Conservation (phyloP, 2,888 invertebrate genomes). For the Nycteola revayana region DNA sequence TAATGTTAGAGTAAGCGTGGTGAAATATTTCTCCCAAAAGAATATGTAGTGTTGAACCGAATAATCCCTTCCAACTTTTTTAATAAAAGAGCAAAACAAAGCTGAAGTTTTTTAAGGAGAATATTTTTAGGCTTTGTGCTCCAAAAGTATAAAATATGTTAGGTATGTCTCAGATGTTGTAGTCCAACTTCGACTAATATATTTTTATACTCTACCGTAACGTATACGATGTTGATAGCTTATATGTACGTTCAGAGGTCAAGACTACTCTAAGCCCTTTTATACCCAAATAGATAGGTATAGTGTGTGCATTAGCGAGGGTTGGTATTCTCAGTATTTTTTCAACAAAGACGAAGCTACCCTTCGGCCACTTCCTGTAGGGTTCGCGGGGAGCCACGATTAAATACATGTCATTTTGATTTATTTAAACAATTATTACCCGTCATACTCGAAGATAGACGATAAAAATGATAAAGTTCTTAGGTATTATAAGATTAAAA, state of each 20-base stretch:
- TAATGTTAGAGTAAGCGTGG: no score
- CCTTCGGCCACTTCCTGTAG: slow-evolving; percentile 52
- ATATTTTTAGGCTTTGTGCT: slow-evolving; percentile 26
- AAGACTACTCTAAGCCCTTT: slow-evolving; percentile 63
- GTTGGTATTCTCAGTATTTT: slow-evolving; percentile 61
- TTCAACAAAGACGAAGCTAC: slow-evolving; percentile 47
- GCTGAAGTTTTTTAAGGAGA: slow-evolving; percentile 20
- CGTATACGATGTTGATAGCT: no score
- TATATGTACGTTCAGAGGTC: slow-evolving; percentile 62
- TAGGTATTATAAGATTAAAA: no score
- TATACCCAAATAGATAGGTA: slow-evolving; percentile 72
- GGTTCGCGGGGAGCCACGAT: slow-evolving; percentile 56
- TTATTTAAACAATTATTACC: slow-evolving; percentile 68
- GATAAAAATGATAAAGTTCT: no score
- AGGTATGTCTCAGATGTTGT: slow-evolving; percentile 27
- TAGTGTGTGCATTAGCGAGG: slow-evolving; percentile 73
- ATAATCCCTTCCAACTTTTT: slow-evolving; percentile 18
- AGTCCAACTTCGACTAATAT: no score
- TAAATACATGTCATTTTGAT: slow-evolving; percentile 75
- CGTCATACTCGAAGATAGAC: slow-evolving; percentile 11
- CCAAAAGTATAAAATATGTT: slow-evolving; percentile 30
- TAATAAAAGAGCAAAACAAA: slow-evolving; percentile 13
- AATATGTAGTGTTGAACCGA: slow-evolving; percentile 1
- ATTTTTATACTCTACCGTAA: no score
- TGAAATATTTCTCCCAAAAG: not conserved